These are phyloP conservation scores for Triops longicaudatus DNA, from an alignment of 1,140 invertebrate species.

Conservation along the genomic window DNA sequence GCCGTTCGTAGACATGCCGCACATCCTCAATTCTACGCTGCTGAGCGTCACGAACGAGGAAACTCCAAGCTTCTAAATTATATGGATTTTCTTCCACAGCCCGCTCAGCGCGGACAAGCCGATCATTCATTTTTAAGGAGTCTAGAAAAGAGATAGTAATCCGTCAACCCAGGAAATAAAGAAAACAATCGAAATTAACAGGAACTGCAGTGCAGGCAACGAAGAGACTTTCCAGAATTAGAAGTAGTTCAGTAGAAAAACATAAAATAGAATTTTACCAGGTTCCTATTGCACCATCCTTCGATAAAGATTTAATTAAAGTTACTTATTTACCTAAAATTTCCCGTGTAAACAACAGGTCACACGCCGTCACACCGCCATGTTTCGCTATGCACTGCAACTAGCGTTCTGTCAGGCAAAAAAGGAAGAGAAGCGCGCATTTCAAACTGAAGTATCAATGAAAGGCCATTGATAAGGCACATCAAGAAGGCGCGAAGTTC, in stretches of 20 bases:
- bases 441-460: neutral
- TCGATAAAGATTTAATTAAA: too few species aligned
- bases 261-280: too few species aligned
- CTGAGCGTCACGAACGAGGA: slow-evolving; percentile 85
- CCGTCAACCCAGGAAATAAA: neutral
- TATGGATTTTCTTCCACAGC: slow-evolving; percentile 72
- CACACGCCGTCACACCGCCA: slow-evolving; percentile 9
- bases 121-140: slow-evolving; percentile 35
- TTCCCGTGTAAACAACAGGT: neutral
- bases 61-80: slow-evolving; percentile 94
- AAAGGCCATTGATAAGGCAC: too few species aligned
- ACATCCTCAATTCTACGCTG: slow-evolving; percentile 84
- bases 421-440: neutral
- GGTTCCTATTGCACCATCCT: too few species aligned
- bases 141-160: neutral
- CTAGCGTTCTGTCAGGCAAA: neutral
- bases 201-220: neutral
- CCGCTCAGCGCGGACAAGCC: slow-evolving; percentile 42
- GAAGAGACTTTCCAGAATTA: neutral
- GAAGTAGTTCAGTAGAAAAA: too few species aligned
- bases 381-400: neutral
- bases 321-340: neutral
- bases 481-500: too few species aligned
- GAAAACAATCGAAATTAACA: neutral
- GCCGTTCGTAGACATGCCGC: slow-evolving; percentile 81